Evolutionary conservation across 2,888 invertebrate genomes (phyloP).

Genomic region (Xylophagus ater): DNA sequence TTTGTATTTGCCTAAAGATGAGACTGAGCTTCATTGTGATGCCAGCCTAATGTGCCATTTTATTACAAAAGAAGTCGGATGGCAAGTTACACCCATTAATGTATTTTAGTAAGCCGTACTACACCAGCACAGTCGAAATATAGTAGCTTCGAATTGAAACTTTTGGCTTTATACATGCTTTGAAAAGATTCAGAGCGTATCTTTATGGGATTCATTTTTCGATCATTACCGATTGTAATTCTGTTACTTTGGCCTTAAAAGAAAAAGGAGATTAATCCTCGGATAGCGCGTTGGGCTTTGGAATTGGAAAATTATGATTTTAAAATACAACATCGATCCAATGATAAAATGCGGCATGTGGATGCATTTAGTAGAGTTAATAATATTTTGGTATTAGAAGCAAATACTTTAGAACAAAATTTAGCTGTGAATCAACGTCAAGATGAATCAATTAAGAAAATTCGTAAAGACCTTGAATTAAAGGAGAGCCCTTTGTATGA

Average conservation of each 20-base stretch:
- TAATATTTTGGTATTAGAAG: conserved; percentile 7
- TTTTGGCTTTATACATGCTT: conserved; percentile 20
- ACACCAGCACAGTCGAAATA: conserved; percentile 23
- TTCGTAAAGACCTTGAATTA: too few relatives aligned
- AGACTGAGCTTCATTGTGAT: conserved; percentile 30
- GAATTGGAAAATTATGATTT: conserved; percentile 22
- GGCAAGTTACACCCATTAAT: conserved; percentile 29
- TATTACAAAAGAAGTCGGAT: conserved; percentile 28
- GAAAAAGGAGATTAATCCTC: conserved; percentile 25
- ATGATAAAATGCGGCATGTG: conserved; percentile 19
- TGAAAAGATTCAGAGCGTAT: conserved; percentile 23
- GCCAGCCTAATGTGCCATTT: conserved; percentile 24
- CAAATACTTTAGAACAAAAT: too few relatives aligned
- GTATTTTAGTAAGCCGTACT: conserved; percentile 27
- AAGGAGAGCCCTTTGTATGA: not conserved
- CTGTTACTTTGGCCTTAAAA: conserved; percentile 21
- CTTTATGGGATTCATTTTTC: conserved; percentile 23
- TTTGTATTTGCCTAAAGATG: conserved; percentile 22
- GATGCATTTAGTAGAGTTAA: not conserved
- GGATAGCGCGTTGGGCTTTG: conserved; percentile 24
- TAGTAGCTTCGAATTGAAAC: conserved; percentile 29
- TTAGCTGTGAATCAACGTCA: too few relatives aligned
- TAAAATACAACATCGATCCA: conserved; percentile 19
- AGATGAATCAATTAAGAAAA: too few relatives aligned
- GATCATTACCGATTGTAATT: conserved; percentile 25